These are phyloP conservation scores for Nymphalis io DNA, from an alignment of 1,140 invertebrate species.

Conservation along the genomic window DNA sequence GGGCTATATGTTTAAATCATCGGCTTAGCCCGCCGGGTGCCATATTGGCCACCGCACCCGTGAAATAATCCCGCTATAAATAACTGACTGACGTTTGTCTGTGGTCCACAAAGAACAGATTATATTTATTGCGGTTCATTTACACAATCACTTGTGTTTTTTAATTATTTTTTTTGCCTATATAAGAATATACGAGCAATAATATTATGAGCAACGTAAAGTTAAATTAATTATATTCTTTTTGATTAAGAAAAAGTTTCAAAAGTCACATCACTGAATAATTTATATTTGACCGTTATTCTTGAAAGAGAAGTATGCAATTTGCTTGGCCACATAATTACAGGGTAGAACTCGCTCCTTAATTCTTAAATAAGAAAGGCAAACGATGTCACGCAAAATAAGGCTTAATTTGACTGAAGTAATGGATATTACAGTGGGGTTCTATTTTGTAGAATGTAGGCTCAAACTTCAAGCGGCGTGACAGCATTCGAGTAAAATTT, in stretches of 20 bases:
- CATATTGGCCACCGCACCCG: constrained; percentile 57
- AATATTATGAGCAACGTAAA: not conserved
- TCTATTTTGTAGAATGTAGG: constrained; percentile 48
- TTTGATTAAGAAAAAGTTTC: not conserved
- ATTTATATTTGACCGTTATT: constrained; percentile 38
- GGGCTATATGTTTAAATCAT: constrained; percentile 65
- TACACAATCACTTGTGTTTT: constrained; percentile 3
- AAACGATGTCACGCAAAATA: constrained; percentile 69
- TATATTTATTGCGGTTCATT: constrained; percentile 35
- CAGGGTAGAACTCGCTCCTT: constrained; percentile 46
- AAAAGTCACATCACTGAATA: constrained; percentile 10
- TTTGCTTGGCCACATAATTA: constrained; percentile 55
- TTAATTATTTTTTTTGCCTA: not conserved
- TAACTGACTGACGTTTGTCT: constrained; percentile 62
- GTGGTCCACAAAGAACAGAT: constrained; percentile 48
- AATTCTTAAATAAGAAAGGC: constrained; percentile 65
- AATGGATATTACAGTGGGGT: constrained; percentile 53
- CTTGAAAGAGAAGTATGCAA: constrained; percentile 51
- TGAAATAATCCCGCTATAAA: constrained; percentile 68
- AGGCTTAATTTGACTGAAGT: constrained; percentile 62
- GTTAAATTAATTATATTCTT: not conserved
- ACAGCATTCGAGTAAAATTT: constrained; percentile 3
- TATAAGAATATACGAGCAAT: too few species aligned
- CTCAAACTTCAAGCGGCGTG: constrained; percentile 37
- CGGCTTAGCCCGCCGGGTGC: constrained; percentile 57